A percentile compares a stretch with the other conserved stretches of the same genome.
Conservation (phyloP, 1,140 invertebrate species). For the Tetranychus cinnabarinus region DNA sequence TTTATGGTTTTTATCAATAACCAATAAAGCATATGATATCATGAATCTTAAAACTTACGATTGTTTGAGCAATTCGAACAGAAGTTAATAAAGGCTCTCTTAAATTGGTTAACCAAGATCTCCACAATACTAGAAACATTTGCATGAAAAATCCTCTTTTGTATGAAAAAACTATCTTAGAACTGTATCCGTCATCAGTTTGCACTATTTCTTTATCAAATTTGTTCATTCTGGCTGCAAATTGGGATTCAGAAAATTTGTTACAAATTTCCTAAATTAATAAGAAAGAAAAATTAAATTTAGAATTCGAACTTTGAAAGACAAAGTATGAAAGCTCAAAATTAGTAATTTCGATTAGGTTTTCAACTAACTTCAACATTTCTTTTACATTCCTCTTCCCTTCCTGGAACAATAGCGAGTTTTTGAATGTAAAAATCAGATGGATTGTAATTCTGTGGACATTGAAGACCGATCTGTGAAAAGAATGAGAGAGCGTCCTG, state of each 20-base stretch:
- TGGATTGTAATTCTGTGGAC: conserved; percentile 1
- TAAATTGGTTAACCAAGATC: conserved; percentile 59
- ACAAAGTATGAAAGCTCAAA: too few species aligned
- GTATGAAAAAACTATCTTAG: neutral
- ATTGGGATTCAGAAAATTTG: too few species aligned
- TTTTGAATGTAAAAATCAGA: conserved; percentile 23
- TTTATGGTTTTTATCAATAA: neutral
- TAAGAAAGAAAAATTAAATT: neutral
- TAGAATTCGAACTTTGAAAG: too few species aligned
- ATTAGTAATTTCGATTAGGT: too few species aligned
- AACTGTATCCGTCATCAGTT: too few species aligned
- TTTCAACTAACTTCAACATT: conserved; percentile 15
- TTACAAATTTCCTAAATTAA: conserved; percentile 25
- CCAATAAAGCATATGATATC: neutral
- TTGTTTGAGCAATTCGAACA: conserved; percentile 62
- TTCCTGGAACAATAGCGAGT: conserved; percentile 49
- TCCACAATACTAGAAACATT: conserved; percentile 65
- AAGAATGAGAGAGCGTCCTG: conserved; percentile 51
- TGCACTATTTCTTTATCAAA: too few species aligned
- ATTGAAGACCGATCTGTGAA: conserved; percentile 37
- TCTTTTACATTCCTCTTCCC: conserved; percentile 34
- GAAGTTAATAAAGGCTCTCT: conserved; percentile 72
- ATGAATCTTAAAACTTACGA: conserved; percentile 36
- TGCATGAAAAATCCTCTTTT: conserved; percentile 63
- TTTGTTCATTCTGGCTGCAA: too few species aligned